Conservation (phyloP, 2,888 invertebrate genomes). For the Suillia variegata region DNA sequence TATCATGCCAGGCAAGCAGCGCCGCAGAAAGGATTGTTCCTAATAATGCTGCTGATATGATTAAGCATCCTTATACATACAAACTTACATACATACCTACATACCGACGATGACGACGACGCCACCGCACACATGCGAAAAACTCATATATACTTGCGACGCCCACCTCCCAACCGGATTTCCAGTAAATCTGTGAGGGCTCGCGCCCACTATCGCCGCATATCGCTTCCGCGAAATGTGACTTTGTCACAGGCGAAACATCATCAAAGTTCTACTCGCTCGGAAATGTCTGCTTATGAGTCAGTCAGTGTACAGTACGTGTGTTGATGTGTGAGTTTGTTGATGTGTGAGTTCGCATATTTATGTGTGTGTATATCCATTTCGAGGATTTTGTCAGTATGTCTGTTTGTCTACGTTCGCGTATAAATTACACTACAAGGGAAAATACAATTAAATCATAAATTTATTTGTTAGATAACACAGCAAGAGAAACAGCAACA, state of each 20-base stretch:
- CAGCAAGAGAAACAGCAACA: background rate
- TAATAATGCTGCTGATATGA: constrained; percentile 6
- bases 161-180: too few species aligned
- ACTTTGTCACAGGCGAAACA: constrained; percentile 1
- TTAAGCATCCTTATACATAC: constrained; percentile 3
- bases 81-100: too few species aligned
- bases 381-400: too few species aligned
- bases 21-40: constrained; percentile 5
- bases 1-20: background rate
- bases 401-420: background rate
- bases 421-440: constrained; percentile 29
- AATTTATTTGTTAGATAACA: constrained; percentile 8
- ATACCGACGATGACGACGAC: too few species aligned
- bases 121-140: too few species aligned
- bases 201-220: background rate
- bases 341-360: background rate
- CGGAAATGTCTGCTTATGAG: background rate
- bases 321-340: background rate
- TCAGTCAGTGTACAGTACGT: too few species aligned
- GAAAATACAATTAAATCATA: constrained; percentile 30
- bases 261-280: background rate
- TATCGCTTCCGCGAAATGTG: background rate
- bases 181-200: too few species aligned
- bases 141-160: too few species aligned
- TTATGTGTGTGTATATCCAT: background rate